Evolutionary conservation across 2,888 invertebrate genomes (phyloP), one percentile per base, ranked within the genome.

Genomic region (Tortricodes alternella): DNA sequence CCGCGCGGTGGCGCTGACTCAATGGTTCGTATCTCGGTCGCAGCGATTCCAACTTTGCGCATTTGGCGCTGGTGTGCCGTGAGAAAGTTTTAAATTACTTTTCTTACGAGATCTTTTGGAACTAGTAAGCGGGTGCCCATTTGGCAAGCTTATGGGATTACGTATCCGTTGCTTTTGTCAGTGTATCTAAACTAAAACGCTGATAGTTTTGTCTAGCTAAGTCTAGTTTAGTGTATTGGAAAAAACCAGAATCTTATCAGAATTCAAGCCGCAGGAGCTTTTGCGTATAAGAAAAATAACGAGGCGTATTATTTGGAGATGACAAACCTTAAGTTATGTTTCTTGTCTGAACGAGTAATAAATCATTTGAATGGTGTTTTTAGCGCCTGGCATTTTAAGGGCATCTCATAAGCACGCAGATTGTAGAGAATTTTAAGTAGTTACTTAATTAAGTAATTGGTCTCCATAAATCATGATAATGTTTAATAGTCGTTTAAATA

Each of bases 1-100:
- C 82, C 91, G 85, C 87, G 61, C 77, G 90, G 83, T 89, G 89
- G 89, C 90, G 89, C 72, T 89, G 76, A 66, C 62, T 52, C 59
- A 49, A 76, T 70, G 85, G 84, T 85, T 87, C 74, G 70, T 74
- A 70, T 82, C 76, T 74, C 59, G 60, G 68, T 66, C 65, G 61
- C 65, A 61, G 63, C 63, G 66, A 67, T 66, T 66, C 62, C 72
- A 73, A 66, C 75, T 73, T 68, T 69, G 62, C 48, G 62, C 66
- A 65, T 74, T 73, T 75, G 84, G 86, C 87, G 86, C 87, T 80
- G 75, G 74, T 84, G 82, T 78, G 74, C 74, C 64, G 60, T 44
- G 67, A 67, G 59, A 65, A 74, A 78, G 63, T 76, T 80, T 76
- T 70, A 74, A 77, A 79, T 78, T 78, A 76, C 72, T 80, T 78